Evolutionary conservation across 2,888 invertebrate genomes (phyloP).

Genomic region (Girardia tigrina): DNA sequence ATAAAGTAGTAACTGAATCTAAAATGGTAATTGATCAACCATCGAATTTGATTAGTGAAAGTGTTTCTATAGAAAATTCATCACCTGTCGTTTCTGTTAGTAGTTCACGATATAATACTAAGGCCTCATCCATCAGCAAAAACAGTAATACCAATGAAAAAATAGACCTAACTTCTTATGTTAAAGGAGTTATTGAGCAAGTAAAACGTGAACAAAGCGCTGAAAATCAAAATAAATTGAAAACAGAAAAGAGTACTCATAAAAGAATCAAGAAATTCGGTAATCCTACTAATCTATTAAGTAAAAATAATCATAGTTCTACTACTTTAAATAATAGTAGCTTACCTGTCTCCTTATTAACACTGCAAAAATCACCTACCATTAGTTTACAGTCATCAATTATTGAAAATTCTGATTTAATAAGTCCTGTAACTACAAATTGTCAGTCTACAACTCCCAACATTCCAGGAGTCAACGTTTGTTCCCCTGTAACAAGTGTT

Average conservation of each 20-base stretch:
- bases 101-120: not conserved
- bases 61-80: not conserved
- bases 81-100: conserved; percentile 18
- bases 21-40: not conserved
- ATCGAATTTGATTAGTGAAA: not conserved
- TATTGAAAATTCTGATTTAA: conserved; percentile 4
- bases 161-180: conserved; percentile 28
- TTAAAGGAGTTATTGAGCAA: conserved; percentile 31
- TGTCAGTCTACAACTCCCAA: not conserved
- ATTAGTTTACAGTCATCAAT: not conserved
- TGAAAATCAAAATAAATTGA: conserved; percentile 26
- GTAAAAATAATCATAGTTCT: not conserved
- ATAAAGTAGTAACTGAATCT: not conserved
- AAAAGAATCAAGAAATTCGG: conserved; percentile 28
- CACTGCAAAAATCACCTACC: not conserved
- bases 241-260: not conserved
- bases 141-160: conserved; percentile 24
- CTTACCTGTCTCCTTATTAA: not conserved
- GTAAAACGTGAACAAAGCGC: conserved; percentile 32
- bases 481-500: not conserved
- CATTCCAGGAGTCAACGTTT: not conserved
- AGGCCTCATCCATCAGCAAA: not conserved
- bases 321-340: not conserved
- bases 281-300: not conserved
- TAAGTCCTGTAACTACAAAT: not conserved